A percentile compares a stretch with the other conserved stretches of the same genome.
phyloP scores from a whole-genome alignment of 2,797 vertebrate genomes.

The Ptychadena robeensis region DNA sequence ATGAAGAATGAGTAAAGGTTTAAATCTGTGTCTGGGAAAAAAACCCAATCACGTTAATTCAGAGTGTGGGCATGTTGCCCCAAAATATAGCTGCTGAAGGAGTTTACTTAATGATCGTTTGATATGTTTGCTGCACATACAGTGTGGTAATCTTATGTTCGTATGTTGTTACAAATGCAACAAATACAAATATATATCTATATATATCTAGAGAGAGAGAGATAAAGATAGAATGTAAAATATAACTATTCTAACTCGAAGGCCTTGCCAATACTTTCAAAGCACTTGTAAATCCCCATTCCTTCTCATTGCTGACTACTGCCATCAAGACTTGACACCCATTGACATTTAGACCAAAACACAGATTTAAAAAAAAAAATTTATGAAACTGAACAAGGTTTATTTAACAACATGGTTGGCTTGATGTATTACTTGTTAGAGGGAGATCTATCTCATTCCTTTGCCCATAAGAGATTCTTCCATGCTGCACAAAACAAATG shows the following conservation, averaged over 20 bases:
- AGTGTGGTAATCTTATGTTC: no score
- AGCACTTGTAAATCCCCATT: neutral
- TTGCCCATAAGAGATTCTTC: neutral
- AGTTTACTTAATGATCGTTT: neutral
- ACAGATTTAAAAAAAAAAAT: no score
- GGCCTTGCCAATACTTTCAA: neutral
- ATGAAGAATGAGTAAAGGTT: no score
- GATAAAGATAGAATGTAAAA: no score
- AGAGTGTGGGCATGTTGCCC: neutral
- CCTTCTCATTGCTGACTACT: slow-evolving; percentile 10
- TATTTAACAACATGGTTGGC: neutral
- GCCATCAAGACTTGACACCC: neutral
- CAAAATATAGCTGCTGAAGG: neutral
- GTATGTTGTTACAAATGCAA: neutral
- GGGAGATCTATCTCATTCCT: neutral
- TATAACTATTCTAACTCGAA: neutral
- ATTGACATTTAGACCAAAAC: slow-evolving; percentile 47
- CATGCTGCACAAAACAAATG: no score
- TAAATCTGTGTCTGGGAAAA: no score
- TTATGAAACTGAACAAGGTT: neutral
- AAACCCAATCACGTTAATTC: no score
- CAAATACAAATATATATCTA: no score
- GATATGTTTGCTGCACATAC: no score
- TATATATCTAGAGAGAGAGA: no score
- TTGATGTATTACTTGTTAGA: neutral